Evolutionary conservation across 2,113 vertebrate genomes (phyloP).

Genomic region (Brevimyrus niger): DNA sequence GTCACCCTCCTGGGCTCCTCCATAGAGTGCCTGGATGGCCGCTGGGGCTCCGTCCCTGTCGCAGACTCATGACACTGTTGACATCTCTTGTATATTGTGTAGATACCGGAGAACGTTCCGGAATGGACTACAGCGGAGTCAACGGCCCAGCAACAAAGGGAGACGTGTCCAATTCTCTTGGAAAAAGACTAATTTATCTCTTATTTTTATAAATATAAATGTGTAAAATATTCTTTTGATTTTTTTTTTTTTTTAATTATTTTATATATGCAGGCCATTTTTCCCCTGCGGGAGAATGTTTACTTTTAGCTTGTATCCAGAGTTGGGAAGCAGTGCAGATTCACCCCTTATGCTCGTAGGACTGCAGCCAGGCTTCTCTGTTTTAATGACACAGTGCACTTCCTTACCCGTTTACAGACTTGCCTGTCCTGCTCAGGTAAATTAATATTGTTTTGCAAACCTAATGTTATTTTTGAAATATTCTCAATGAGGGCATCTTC

Average conservation of each 20-base stretch:
- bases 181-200: slow-evolving; percentile 26
- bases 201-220: slow-evolving; percentile 35
- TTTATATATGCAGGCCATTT: slow-evolving; percentile 29
- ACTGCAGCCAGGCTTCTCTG: slow-evolving; percentile 32
- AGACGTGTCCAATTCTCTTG: slow-evolving; percentile 30
- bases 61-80: slow-evolving; percentile 30
- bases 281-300: slow-evolving; percentile 10
- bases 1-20: slow-evolving; percentile 75
- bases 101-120: slow-evolving; percentile 26
- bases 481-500: slow-evolving; percentile 35
- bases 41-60: slow-evolving; percentile 29
- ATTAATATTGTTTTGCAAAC: slow-evolving; percentile 64
- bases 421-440: slow-evolving; percentile 68
- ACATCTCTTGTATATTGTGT: slow-evolving; percentile 34
- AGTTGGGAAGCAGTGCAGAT: slow-evolving; percentile 1
- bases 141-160: background rate
- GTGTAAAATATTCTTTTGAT: slow-evolving; percentile 25
- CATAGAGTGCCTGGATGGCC: slow-evolving; percentile 62
- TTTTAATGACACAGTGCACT: slow-evolving; percentile 45
- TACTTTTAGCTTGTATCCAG: slow-evolving; percentile 4
- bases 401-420: slow-evolving; percentile 68
- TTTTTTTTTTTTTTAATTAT: slow-evolving; percentile 24
- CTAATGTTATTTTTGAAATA: slow-evolving; percentile 63
- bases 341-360: slow-evolving; percentile 53
- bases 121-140: slow-evolving; percentile 8